These are phyloP conservation scores for Galbula dea DNA, from an alignment of 2,113 vertebrate species.

Conservation along the genomic window DNA sequence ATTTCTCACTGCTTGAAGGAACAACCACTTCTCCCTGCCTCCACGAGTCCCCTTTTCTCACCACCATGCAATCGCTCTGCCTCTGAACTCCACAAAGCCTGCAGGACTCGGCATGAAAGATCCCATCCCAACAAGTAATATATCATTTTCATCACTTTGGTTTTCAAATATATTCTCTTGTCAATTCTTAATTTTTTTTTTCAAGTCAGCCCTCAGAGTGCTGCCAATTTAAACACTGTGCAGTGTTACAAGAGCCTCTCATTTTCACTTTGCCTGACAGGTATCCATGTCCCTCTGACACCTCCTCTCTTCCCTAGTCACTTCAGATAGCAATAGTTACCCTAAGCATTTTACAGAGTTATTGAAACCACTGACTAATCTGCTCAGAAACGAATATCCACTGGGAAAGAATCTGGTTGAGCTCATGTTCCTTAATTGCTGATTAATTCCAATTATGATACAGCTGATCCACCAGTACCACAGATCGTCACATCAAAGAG, in stretches of 20 bases:
- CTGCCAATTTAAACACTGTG: background rate
- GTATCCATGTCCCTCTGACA: background rate
- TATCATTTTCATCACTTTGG: slow-evolving; percentile 2
- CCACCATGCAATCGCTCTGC: background rate
- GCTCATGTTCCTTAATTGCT: slow-evolving; percentile 23
- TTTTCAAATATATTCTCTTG: slow-evolving; percentile 14
- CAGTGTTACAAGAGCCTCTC: background rate
- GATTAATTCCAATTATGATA: slow-evolving; percentile 55
- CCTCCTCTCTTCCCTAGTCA: background rate
- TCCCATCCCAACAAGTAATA: background rate
- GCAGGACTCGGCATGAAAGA: background rate
- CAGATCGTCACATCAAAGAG: slow-evolving; percentile 28
- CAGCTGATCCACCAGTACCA: slow-evolving; percentile 33
- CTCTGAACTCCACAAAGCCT: background rate
- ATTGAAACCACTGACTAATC: slow-evolving; percentile 14
- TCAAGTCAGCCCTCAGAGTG: background rate
- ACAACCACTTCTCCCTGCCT: background rate
- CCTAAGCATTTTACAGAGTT: background rate
- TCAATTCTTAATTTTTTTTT: background rate
- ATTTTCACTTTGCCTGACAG: slow-evolving; percentile 48
- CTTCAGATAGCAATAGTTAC: background rate
- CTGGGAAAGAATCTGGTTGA: slow-evolving; percentile 9
- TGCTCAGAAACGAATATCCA: slow-evolving; percentile 2
- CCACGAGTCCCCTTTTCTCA: background rate
- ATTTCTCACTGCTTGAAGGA: background rate